Conservation (phyloP, 2,888 invertebrate genomes). For the Gisinianus flammeolus region DNA sequence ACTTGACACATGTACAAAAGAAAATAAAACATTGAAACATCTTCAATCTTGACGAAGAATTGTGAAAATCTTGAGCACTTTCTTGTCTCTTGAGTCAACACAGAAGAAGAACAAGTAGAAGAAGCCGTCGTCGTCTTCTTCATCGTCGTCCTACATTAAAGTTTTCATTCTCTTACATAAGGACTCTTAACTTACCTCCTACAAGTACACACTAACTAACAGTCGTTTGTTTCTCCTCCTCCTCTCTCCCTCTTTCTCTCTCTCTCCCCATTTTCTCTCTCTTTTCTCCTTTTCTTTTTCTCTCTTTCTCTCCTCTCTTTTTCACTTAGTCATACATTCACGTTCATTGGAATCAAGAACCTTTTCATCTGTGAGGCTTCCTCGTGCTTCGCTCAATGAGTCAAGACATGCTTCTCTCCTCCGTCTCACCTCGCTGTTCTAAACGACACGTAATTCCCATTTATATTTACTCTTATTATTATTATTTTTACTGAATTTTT, state of each 20-base stretch:
- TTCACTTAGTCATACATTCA: background rate
- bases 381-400: too few relatives aligned
- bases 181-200: background rate
- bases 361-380: too few relatives aligned
- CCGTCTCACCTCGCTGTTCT: slow-evolving; percentile 31
- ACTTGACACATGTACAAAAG: too few relatives aligned
- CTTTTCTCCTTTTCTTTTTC: background rate
- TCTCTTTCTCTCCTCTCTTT: background rate
- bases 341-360: too few relatives aligned
- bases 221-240: background rate
- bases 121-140: background rate
- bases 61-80: background rate
- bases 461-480: slow-evolving; percentile 4
- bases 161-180: background rate
- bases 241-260: background rate
- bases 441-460: slow-evolving; percentile 24
- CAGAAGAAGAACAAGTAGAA: background rate
- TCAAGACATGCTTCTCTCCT: slow-evolving; percentile 19
- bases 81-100: background rate
- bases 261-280: background rate
- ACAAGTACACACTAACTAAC: too few relatives aligned
- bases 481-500: too few relatives aligned
- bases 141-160: background rate
- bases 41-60: too few relatives aligned
- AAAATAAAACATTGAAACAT: too few relatives aligned